Evolutionary conservation across 1,140 invertebrate genomes (phyloP).

Genomic region (Brachionus angularis): DNA sequence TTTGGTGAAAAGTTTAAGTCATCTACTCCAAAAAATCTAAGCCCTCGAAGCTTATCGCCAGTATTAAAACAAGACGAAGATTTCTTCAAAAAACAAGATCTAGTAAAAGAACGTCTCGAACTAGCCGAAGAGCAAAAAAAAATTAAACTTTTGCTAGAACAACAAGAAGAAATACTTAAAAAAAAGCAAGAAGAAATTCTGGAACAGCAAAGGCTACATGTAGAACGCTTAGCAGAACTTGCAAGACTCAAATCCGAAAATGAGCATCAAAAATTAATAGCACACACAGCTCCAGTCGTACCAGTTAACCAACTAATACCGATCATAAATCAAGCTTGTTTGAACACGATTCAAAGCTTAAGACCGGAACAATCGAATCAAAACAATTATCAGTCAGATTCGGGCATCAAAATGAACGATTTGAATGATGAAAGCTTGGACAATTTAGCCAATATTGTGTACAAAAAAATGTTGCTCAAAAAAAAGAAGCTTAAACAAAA

Average conservation of each 20-base stretch:
- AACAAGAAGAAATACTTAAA: constrained; percentile 29
- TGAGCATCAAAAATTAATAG: no score
- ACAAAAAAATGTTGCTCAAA: constrained; percentile 24
- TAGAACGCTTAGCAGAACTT: constrained; percentile 10
- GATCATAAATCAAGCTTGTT: neutral
- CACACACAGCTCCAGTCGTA: neutral
- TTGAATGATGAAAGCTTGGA: constrained; percentile 26
- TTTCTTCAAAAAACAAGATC: neutral
- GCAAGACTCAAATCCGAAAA: neutral
- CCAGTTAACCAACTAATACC: neutral
- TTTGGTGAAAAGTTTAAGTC: neutral
- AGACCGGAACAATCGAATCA: neutral
- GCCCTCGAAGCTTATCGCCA: constrained; percentile 11
- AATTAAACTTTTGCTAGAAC: constrained; percentile 13
- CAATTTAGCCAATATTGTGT: constrained; percentile 37
- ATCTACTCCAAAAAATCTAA: constrained; percentile 17
- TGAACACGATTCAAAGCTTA: no score
- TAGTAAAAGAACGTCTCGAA: constrained; percentile 11
- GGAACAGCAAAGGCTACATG: constrained; percentile 21
- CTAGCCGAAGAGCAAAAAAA: constrained; percentile 42
- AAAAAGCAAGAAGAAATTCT: constrained; percentile 39
- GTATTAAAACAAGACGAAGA: neutral
- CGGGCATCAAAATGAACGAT: constrained; percentile 23
- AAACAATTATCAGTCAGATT: neutral
- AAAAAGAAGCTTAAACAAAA: constrained; percentile 8